Percentiles rank a stretch among this genome's conserved stretches.
phyloP scores from a whole-genome alignment of 2,888 invertebrate species.

The Tortrix viridana region DNA sequence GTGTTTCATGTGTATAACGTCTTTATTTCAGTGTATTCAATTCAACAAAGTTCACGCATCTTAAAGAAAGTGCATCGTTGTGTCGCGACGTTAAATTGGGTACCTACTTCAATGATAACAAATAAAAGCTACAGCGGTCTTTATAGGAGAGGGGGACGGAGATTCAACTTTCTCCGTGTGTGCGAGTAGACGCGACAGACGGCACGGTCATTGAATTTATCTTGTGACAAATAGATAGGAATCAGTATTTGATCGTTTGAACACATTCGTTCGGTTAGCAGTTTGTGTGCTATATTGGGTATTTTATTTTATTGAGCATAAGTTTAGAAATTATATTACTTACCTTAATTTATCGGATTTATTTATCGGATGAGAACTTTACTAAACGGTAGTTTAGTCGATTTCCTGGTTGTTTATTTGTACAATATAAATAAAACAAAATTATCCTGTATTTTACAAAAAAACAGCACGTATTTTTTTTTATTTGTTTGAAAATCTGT shows the following conservation, averaged over 20 bases:
- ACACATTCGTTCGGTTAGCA: conserved; percentile 29
- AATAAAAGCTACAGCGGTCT: conserved; percentile 34
- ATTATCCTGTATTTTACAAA: too few species aligned
- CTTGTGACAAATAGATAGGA: conserved; percentile 36
- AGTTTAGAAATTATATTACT: too few species aligned
- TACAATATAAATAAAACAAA: too few species aligned
- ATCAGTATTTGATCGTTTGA: conserved; percentile 36
- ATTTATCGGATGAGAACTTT: too few species aligned
- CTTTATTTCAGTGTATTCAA: not conserved
- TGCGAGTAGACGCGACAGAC: conserved; percentile 21
- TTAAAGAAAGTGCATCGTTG: conserved; percentile 37
- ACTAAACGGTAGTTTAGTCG: too few species aligned
- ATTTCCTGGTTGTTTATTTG: too few species aligned
- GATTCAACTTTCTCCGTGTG: conserved; percentile 15
- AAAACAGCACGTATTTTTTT: too few species aligned
- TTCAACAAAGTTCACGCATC: conserved; percentile 2
- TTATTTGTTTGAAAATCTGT: too few species aligned
- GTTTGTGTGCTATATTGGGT: not conserved
- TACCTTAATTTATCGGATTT: too few species aligned
- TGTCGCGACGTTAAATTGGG: conserved; percentile 36
- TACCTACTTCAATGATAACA: conserved; percentile 38
- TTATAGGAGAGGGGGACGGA: conserved; percentile 18
- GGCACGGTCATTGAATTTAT: conserved; percentile 37
- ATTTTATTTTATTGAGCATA: too few species aligned
- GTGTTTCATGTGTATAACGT: too few species aligned